phyloP scores from a whole-genome alignment of 2,113 vertebrate genomes.

The Pelecanus crispus region DNA sequence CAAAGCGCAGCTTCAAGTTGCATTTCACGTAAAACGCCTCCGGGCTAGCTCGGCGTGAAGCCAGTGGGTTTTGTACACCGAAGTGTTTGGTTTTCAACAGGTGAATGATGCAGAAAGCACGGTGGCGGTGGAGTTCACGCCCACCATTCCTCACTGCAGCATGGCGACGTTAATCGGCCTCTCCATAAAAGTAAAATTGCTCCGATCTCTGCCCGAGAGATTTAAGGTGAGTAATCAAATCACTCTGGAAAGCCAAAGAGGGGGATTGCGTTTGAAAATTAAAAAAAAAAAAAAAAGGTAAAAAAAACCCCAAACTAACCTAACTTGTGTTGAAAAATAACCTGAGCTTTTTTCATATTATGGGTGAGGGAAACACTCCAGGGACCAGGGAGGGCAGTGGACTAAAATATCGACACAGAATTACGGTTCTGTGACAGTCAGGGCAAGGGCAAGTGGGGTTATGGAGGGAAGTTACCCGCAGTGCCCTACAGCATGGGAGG shows the following conservation, averaged over 20 bases:
- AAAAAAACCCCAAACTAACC: too few relatives aligned
- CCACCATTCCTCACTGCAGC: conserved; percentile 97
- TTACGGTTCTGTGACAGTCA: too few relatives aligned
- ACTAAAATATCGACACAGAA: rapidly evolving
- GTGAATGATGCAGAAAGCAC: conserved; percentile 81
- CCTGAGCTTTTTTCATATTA: rapidly evolving
- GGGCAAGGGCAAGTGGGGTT: rapidly evolving
- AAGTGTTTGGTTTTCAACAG: conserved; percentile 56
- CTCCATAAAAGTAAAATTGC: conserved; percentile 95
- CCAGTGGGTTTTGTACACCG: rapidly evolving
- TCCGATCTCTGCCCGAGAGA: conserved; percentile 87
- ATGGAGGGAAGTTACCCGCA: not conserved
- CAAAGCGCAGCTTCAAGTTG: not conserved
- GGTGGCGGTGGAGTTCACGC: conserved; percentile 88
- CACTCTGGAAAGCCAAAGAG: not conserved
- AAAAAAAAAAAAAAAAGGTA: too few relatives aligned
- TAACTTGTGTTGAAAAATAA: not conserved
- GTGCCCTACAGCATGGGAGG: rapidly evolving
- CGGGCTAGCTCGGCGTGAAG: not conserved
- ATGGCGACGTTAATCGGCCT: conserved; percentile 97
- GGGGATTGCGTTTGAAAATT: not conserved
- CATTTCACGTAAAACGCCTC: not conserved
- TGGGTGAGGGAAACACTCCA: not conserved
- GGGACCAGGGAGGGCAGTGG: not conserved
- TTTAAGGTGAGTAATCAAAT: conserved; percentile 81